A percentile compares a stretch with the other conserved stretches of the same genome.
Evolutionary conservation across 1,140 invertebrate genomes (phyloP).

Genomic region (Drosophila fuyamai): DNA sequence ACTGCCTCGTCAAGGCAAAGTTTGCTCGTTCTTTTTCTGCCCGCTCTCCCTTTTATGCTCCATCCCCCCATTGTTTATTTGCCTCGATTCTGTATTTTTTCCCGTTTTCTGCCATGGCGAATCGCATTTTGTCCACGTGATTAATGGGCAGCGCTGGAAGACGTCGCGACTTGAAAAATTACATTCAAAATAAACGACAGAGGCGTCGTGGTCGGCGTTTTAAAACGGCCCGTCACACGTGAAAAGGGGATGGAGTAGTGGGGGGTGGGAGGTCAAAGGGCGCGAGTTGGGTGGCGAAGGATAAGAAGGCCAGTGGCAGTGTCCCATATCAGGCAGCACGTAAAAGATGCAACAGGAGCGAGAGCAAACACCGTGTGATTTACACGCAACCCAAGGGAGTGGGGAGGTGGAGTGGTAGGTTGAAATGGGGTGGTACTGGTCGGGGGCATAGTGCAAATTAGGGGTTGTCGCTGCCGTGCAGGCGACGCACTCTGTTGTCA

Average conservation of each 20-base stretch:
- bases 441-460: constrained; percentile 66
- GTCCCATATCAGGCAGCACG: constrained; percentile 41
- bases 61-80: constrained; percentile 41
- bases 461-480: constrained; percentile 58
- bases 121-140: constrained; percentile 72
- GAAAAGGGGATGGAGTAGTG: constrained; percentile 4
- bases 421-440: not conserved
- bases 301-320: constrained; percentile 36
- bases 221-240: constrained; percentile 77
- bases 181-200: constrained; percentile 72
- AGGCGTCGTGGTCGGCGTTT: constrained; percentile 55
- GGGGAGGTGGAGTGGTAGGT: constrained; percentile 12
- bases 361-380: constrained; percentile 78
- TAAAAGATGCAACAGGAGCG: constrained; percentile 80
- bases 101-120: constrained; percentile 43
- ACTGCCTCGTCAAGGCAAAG: constrained; percentile 42
- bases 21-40: not conserved
- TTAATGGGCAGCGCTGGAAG: constrained; percentile 73
- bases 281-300: constrained; percentile 18
- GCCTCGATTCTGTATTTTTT: constrained; percentile 25
- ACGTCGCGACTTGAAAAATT: constrained; percentile 82
- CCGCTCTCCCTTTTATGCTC: not conserved
- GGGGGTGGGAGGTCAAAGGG: not conserved
- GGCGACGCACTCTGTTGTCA: constrained; percentile 65
- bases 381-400: constrained; percentile 62